Conservation (phyloP, 1,140 invertebrate genomes). For the Drosophila carrolli region DNA sequence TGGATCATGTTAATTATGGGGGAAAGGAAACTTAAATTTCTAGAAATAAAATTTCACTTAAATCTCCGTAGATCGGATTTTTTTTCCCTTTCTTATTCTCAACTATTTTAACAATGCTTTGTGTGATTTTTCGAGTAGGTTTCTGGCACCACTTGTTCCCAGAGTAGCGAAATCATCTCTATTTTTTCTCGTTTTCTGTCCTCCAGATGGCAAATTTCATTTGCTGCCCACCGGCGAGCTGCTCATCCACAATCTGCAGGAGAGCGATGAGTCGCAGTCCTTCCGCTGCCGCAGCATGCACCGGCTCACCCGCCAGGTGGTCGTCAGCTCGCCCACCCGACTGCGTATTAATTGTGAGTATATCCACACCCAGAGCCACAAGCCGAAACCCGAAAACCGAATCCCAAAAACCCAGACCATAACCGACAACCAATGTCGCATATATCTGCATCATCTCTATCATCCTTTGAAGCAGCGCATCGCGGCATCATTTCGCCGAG, state of each 20-base stretch:
- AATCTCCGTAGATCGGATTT: no score
- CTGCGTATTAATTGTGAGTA: slow-evolving; percentile 90
- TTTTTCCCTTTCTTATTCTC: neutral
- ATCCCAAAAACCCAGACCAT: slow-evolving; percentile 6
- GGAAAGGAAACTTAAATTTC: no score
- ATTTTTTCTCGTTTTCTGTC: slow-evolving; percentile 5
- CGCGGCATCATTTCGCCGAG: slow-evolving; percentile 88
- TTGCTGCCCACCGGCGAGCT: slow-evolving; percentile 92
- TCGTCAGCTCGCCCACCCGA: slow-evolving; percentile 89
- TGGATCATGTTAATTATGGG: no score
- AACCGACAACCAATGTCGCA: slow-evolving; percentile 48
- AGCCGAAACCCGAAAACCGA: neutral
- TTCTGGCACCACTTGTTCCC: neutral
- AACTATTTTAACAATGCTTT: slow-evolving; percentile 1
- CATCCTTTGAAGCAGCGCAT: slow-evolving; percentile 86
- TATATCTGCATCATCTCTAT: slow-evolving; percentile 47
- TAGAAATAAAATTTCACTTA: no score
- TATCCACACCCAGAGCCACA: slow-evolving; percentile 15
- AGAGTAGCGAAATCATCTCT: slow-evolving; percentile 1
- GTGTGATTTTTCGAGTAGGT: neutral
- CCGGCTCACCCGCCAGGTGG: slow-evolving; percentile 90
- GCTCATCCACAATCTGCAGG: slow-evolving; percentile 90
- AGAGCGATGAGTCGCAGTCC: slow-evolving; percentile 90
- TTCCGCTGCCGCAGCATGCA: slow-evolving; percentile 93
- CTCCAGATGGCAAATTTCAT: slow-evolving; percentile 92